These are phyloP conservation scores for Xiphophorus maculatus DNA, from an alignment of 2,113 vertebrate genomes.

Conservation along the genomic window DNA sequence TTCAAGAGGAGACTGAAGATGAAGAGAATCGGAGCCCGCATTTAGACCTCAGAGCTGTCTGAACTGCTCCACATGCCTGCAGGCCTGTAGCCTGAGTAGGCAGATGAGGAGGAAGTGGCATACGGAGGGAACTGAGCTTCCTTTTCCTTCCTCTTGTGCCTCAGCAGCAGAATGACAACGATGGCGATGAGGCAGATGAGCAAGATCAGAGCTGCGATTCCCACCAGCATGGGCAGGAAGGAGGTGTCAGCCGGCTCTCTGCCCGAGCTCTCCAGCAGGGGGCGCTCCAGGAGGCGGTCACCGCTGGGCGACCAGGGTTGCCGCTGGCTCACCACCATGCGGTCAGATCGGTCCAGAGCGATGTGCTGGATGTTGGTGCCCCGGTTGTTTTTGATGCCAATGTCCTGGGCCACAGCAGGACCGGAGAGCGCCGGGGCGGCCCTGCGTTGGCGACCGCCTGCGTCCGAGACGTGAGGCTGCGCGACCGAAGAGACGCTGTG, in stretches of 20 bases:
- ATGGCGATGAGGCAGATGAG: constrained; percentile 66
- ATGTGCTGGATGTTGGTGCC: constrained; percentile 81
- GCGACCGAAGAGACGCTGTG: constrained; percentile 46
- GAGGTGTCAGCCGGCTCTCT: constrained; percentile 57
- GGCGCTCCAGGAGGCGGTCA: constrained; percentile 55
- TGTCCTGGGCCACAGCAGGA: constrained; percentile 54
- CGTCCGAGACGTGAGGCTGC: constrained; percentile 12
- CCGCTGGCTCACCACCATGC: constrained; percentile 69
- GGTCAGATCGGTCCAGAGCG: constrained; percentile 70
- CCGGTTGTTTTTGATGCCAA: constrained; percentile 71
- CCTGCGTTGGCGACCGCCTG: constrained; percentile 48
- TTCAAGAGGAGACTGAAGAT: constrained; percentile 12
- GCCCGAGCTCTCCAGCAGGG: constrained; percentile 68
- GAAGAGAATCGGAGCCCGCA: background rate
- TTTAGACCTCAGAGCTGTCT: constrained; percentile 82
- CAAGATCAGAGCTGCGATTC: constrained; percentile 73
- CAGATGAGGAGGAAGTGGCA: constrained; percentile 76
- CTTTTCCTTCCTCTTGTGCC: constrained; percentile 69
- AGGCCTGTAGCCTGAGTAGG: constrained; percentile 71
- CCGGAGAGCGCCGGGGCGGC: constrained; percentile 44
- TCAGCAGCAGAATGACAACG: constrained; percentile 70
- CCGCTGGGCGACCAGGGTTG: constrained; percentile 64
- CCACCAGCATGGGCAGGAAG: constrained; percentile 67
- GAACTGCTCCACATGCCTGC: constrained; percentile 45
- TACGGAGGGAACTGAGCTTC: constrained; percentile 68